Conservation (phyloP, 2,113 vertebrate genomes). For the Gavialis gangeticus region DNA sequence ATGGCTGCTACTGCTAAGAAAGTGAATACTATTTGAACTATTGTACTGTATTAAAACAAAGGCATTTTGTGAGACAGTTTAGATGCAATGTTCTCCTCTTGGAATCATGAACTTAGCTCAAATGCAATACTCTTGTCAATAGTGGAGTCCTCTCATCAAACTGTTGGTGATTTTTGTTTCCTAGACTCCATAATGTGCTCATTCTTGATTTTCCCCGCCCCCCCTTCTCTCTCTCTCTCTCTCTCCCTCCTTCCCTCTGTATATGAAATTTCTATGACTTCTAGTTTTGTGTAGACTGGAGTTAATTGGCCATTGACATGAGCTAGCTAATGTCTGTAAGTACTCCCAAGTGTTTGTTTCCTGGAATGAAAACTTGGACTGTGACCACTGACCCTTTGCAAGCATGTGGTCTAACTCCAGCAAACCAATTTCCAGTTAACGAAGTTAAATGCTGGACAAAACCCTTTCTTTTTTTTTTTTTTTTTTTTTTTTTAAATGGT, state of each 20-base stretch:
- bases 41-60: conserved; percentile 36
- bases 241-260: too few species aligned
- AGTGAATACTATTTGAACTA: background rate
- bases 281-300: background rate
- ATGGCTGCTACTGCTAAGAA: background rate
- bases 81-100: background rate
- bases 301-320: background rate
- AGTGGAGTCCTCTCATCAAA: conserved; percentile 4
- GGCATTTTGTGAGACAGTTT: background rate
- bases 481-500: background rate
- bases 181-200: background rate
- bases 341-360: background rate
- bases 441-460: background rate
- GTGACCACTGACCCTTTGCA: background rate
- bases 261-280: background rate
- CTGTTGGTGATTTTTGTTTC: background rate
- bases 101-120: conserved; percentile 34
- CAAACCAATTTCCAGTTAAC: background rate
- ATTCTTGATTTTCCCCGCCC: background rate
- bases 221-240: too few species aligned
- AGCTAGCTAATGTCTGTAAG: background rate
- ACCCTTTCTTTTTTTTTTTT: too few species aligned
- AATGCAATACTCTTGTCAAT: conserved; percentile 52
- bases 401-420: background rate
- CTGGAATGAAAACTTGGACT: background rate